Evolutionary conservation across 2,113 vertebrate genomes (phyloP).

Genomic region (Pao palembangensis): DNA sequence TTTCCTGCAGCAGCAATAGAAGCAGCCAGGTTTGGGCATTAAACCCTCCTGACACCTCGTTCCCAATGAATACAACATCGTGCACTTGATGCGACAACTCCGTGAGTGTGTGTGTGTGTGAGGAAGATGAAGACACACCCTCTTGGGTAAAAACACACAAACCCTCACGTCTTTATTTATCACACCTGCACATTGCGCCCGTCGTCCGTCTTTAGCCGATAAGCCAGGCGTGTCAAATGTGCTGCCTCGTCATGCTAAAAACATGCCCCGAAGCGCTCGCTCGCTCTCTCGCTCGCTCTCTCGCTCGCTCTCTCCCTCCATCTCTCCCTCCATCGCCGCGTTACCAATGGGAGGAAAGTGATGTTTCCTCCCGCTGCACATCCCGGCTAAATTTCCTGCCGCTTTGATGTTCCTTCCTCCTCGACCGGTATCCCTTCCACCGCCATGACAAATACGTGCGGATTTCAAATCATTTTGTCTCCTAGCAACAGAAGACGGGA

Average conservation of each 20-base stretch:
- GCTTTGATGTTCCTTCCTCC: conserved; percentile 52
- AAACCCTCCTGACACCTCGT: conserved; percentile 67
- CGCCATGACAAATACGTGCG: conserved; percentile 41
- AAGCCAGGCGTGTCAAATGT: conserved; percentile 44
- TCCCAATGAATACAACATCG: conserved; percentile 48
- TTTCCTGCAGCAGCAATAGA: conserved; percentile 58
- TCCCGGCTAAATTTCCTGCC: conserved; percentile 40
- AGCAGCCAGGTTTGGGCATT: conserved; percentile 62
- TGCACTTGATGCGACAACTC: conserved; percentile 49
- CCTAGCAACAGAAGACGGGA: conserved; percentile 43
- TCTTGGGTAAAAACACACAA: conserved; percentile 23
- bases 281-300: not conserved
- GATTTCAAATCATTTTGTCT: conserved; percentile 49
- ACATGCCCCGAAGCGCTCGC: conserved; percentile 39
- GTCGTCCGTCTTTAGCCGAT: conserved; percentile 26
- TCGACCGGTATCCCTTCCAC: conserved; percentile 33
- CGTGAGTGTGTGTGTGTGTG: not conserved
- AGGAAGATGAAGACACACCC: not conserved
- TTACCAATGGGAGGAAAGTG: conserved; percentile 43
- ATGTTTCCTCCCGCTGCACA: conserved; percentile 44
- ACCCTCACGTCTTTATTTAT: conserved; percentile 38
- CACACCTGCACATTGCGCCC: conserved; percentile 44
- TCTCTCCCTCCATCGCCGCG: conserved; percentile 25
- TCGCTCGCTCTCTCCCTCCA: not conserved
- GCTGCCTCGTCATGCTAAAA: conserved; percentile 44